These are phyloP conservation scores for Kuschelorhynchus macadamiae DNA, from an alignment of 2,888 invertebrate genomes.

Conservation along the genomic window DNA sequence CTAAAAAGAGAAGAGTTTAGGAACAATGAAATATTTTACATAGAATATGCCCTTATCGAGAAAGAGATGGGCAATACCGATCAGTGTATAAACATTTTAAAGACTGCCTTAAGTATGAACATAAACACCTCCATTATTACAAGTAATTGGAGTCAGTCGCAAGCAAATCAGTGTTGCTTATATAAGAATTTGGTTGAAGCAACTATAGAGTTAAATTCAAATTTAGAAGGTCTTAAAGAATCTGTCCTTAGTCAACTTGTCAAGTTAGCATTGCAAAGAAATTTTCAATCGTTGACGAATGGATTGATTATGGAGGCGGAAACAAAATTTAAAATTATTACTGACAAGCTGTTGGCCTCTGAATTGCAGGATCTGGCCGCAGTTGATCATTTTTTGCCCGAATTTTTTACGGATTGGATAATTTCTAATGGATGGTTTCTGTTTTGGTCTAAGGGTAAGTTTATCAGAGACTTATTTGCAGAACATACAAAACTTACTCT, in stretches of 20 bases:
- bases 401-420: constrained; percentile 71
- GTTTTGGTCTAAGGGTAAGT: constrained; percentile 59
- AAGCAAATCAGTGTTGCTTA: constrained; percentile 65
- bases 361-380: constrained; percentile 52
- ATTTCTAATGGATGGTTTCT: constrained; percentile 72
- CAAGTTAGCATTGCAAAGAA: constrained; percentile 58
- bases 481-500: too few species aligned
- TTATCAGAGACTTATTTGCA: neutral
- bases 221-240: constrained; percentile 47
- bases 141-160: constrained; percentile 57
- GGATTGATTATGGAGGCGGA: constrained; percentile 58
- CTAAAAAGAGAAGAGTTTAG: constrained; percentile 72
- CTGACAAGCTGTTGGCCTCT: constrained; percentile 58
- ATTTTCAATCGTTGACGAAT: constrained; percentile 53
- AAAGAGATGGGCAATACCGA: constrained; percentile 70
- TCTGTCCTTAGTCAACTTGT: constrained; percentile 60
- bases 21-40: constrained; percentile 73
- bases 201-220: constrained; percentile 51
- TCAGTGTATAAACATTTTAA: constrained; percentile 70
- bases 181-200: constrained; percentile 65
- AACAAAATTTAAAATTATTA: constrained; percentile 63
- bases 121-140: constrained; percentile 54
- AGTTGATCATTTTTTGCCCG: constrained; percentile 69
- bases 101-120: constrained; percentile 68
- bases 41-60: constrained; percentile 76